A percentile compares a stretch with the other conserved stretches of the same genome.
Evolutionary conservation across 2,888 invertebrate species (phyloP).

Genomic region (Xiphydria camelus): DNA sequence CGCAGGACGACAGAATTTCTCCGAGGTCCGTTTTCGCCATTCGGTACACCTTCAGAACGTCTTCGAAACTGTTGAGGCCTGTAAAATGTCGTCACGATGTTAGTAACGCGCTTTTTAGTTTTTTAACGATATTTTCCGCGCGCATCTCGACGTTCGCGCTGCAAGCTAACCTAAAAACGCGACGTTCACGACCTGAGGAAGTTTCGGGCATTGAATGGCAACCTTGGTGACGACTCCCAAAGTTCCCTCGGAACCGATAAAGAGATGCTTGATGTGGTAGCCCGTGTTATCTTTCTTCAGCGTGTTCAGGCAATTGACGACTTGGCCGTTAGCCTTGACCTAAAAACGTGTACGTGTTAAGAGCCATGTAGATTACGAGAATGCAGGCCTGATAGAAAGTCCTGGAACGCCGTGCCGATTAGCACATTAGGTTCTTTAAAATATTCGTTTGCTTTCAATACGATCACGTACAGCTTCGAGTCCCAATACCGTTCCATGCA

Average conservation of each 20-base stretch:
- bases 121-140: too few species aligned
- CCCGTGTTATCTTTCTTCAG: conserved; percentile 98
- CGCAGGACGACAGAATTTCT: conserved; percentile 94
- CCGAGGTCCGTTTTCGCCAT: conserved; percentile 76
- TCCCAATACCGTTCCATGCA: conserved; percentile 89
- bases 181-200: conserved; percentile 80
- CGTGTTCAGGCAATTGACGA: conserved; percentile 82
- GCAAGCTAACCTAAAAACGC: conserved; percentile 84
- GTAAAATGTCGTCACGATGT: conserved; percentile 32
- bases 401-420: neutral
- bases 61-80: conserved; percentile 79
- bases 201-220: conserved; percentile 85
- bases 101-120: too few species aligned
- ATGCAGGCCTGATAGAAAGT: neutral
- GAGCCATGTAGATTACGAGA: too few species aligned
- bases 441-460: neutral
- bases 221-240: conserved; percentile 92
- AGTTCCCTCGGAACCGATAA: conserved; percentile 97
- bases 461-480: conserved; percentile 84
- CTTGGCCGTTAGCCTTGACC: conserved; percentile 83
- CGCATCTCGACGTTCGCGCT: too few species aligned
- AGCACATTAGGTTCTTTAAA: neutral
- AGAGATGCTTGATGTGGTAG: conserved; percentile 93
- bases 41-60: conserved; percentile 75
- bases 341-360: conserved; percentile 40